phyloP scores from a whole-genome alignment of 2,888 invertebrate species.

The Xanthorhoe spadicearia region DNA sequence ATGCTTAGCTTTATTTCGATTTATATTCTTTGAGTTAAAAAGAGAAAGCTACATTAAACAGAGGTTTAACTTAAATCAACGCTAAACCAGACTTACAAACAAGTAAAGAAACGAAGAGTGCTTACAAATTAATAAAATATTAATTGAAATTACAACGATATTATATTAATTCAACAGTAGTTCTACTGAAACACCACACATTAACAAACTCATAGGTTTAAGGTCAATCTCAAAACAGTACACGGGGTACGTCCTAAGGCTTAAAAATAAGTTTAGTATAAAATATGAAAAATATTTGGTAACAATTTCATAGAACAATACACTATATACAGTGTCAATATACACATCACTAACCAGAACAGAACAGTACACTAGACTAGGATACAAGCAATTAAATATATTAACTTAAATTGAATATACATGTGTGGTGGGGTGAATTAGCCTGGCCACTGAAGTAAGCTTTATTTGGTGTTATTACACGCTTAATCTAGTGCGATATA shows the following conservation, averaged over 20 bases:
- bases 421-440: conserved; percentile 43
- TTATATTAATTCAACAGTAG: conserved; percentile 25
- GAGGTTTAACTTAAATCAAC: neutral
- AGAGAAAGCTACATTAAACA: neutral
- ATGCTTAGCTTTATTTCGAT: neutral
- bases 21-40: conserved; percentile 1
- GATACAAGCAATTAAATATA: conserved; percentile 42
- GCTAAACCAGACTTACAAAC: neutral
- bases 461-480: conserved; percentile 42
- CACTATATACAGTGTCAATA: conserved; percentile 47
- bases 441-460: conserved; percentile 42
- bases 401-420: conserved; percentile 34
- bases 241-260: conserved; percentile 17
- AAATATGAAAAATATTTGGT: conserved; percentile 83
- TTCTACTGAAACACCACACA: conserved; percentile 20
- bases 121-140: conserved; percentile 34
- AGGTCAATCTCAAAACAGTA: conserved; percentile 14
- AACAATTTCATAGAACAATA: conserved; percentile 73
- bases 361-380: conserved; percentile 61
- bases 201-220: conserved; percentile 20
- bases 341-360: conserved; percentile 69
- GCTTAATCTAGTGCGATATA: conserved; percentile 50
- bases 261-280: conserved; percentile 45
- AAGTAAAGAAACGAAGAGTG: conserved; percentile 9
- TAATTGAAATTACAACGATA: conserved; percentile 30